A percentile compares a stretch with the other conserved stretches of the same genome.
Conservation (phyloP, 2,888 invertebrate species). For the Orthosia incerta region DNA sequence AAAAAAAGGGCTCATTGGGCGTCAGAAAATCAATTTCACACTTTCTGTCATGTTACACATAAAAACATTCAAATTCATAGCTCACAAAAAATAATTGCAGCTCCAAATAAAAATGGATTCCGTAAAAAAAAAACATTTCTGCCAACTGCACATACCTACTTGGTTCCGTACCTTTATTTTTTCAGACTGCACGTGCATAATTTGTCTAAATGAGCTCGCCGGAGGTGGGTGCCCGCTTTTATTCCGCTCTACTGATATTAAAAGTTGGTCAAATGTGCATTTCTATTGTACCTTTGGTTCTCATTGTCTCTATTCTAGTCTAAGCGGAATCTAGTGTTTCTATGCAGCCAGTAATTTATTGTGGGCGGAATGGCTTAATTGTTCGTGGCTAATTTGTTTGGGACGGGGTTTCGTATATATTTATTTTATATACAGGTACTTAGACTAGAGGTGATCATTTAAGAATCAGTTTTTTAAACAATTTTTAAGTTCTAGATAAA, state of each 20-base stretch:
- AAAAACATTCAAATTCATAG: background rate
- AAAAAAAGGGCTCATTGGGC: too few relatives aligned
- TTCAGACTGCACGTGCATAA: slow-evolving; percentile 79
- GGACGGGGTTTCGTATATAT: slow-evolving; percentile 12
- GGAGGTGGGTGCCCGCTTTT: slow-evolving; percentile 73
- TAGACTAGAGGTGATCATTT: too few relatives aligned
- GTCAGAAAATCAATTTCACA: too few relatives aligned
- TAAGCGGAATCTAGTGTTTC: slow-evolving; percentile 63
- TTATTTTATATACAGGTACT: background rate
- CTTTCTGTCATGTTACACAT: too few relatives aligned
- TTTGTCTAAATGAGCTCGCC: slow-evolving; percentile 84
- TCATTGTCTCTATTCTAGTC: slow-evolving; percentile 78
- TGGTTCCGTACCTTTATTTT: slow-evolving; percentile 65
- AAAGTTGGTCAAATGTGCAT: slow-evolving; percentile 84
- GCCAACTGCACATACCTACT: slow-evolving; percentile 31
- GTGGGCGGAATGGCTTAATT: slow-evolving; percentile 49
- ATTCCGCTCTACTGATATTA: slow-evolving; percentile 81
- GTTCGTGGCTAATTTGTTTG: slow-evolving; percentile 49
- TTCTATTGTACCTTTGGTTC: slow-evolving; percentile 75
- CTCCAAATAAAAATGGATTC: slow-evolving; percentile 40
- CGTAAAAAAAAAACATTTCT: slow-evolving; percentile 43
- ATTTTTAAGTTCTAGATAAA: too few relatives aligned
- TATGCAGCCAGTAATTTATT: slow-evolving; percentile 61
- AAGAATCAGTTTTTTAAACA: too few relatives aligned
- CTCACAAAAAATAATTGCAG: slow-evolving; percentile 21